A percentile compares a stretch with the other conserved stretches of the same genome.
These are phyloP conservation scores for Mionectes olivaceus DNA, from an alignment of 2,797 vertebrate species.

Conservation along the genomic window DNA sequence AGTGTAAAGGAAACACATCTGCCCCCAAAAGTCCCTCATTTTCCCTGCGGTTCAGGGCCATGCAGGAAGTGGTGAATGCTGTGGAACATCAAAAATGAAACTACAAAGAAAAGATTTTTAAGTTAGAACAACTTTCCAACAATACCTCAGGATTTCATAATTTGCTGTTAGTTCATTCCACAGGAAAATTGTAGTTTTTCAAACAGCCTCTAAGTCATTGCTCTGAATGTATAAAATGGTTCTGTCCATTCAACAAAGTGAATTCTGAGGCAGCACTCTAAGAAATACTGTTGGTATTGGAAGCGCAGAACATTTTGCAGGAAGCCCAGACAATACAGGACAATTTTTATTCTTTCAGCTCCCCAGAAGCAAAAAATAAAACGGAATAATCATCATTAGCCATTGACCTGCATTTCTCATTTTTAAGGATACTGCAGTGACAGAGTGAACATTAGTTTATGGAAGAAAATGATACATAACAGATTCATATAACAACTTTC, in stretches of 20 bases:
- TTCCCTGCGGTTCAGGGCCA: slow-evolving; percentile 85
- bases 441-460: not conserved
- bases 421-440: not conserved
- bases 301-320: not conserved
- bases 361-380: not conserved
- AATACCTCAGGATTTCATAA: not conserved
- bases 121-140: slow-evolving; percentile 67
- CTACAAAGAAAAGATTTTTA: slow-evolving; percentile 64
- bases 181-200: not conserved
- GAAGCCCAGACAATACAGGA: not conserved
- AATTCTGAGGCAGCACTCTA: not conserved
- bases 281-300: not conserved
- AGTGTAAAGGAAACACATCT: slow-evolving; percentile 89
- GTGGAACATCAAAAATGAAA: slow-evolving; percentile 64
- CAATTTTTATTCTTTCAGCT: not conserved
- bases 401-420: not conserved
- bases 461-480: not conserved
- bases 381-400: not conserved
- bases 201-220: not conserved
- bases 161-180: not conserved
- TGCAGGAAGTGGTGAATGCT: slow-evolving; percentile 64
- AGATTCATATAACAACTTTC: not conserved
- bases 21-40: slow-evolving; percentile 95
- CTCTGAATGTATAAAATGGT: not conserved
- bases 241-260: not conserved